Conservation (phyloP, 2,888 invertebrate genomes). For the Eupithecia exiguata region DNA sequence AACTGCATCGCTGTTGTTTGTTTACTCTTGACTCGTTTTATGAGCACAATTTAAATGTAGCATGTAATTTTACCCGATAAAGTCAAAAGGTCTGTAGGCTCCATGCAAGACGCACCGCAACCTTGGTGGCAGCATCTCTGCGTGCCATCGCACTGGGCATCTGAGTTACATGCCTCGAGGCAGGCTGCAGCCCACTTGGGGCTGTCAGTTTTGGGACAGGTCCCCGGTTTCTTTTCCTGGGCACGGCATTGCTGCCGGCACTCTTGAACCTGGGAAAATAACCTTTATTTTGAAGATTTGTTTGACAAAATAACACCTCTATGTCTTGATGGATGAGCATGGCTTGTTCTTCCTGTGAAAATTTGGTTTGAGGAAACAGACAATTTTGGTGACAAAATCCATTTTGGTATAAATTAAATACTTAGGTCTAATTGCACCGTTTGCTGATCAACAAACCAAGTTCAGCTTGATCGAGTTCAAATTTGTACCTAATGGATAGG, state of each 20-base stretch:
- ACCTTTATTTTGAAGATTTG: not conserved
- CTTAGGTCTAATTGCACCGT: too few species aligned
- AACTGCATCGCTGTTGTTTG: not conserved
- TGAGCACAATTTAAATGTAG: not conserved
- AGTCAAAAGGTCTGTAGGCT: conserved; percentile 84
- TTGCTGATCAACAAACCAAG: too few species aligned
- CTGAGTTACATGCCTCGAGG: conserved; percentile 84
- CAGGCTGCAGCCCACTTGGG: conserved; percentile 85
- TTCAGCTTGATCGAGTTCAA: too few species aligned
- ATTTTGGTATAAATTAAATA: too few species aligned
- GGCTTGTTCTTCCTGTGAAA: not conserved
- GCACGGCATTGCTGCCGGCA: conserved; percentile 84
- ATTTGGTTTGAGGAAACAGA: not conserved
- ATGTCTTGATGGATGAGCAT: not conserved
- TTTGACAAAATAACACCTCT: not conserved
- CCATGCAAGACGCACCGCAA: conserved; percentile 88
- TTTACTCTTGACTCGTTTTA: not conserved
- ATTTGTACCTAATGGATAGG: too few species aligned
- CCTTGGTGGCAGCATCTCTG: conserved; percentile 87
- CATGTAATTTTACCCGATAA: conserved; percentile 74
- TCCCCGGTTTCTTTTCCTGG: conserved; percentile 76
- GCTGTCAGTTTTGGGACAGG: conserved; percentile 69
- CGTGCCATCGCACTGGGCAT: conserved; percentile 87
- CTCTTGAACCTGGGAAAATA: conserved; percentile 60
- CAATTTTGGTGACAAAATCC: too few species aligned